These are phyloP conservation scores for Xiphophorus maculatus DNA, from an alignment of 2,113 vertebrate genomes.

Conservation along the genomic window DNA sequence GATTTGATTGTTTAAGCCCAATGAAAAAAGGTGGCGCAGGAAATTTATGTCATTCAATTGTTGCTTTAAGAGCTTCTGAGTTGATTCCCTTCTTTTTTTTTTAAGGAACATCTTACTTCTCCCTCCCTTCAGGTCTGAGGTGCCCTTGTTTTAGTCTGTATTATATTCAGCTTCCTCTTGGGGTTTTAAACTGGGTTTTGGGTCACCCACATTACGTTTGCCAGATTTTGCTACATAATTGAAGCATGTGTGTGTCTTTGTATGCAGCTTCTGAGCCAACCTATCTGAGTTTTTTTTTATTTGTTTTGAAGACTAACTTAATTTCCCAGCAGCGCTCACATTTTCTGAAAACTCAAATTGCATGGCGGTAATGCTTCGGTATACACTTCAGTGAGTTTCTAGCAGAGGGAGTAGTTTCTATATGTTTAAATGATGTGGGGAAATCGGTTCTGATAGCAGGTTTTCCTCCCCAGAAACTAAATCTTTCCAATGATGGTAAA, in stretches of 20 bases:
- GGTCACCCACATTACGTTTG: slow-evolving; percentile 52
- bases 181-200: slow-evolving; percentile 57
- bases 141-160: slow-evolving; percentile 26
- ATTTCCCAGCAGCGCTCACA: slow-evolving; percentile 10
- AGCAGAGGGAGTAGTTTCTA: slow-evolving; percentile 7
- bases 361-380: slow-evolving; percentile 10
- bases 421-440: slow-evolving; percentile 23
- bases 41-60: neutral
- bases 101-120: slow-evolving; percentile 3
- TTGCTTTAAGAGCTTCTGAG: neutral
- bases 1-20: slow-evolving; percentile 27
- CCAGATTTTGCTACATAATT: slow-evolving; percentile 48
- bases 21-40: slow-evolving; percentile 7
- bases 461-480: slow-evolving; percentile 1
- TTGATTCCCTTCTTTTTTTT: neutral
- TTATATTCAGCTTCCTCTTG: slow-evolving; percentile 36
- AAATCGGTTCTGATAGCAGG: slow-evolving; percentile 19
- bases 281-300: neutral
- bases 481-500: slow-evolving; percentile 24
- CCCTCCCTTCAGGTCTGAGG: neutral
- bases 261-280: slow-evolving; percentile 9
- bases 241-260: slow-evolving; percentile 11
- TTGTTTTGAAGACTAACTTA: neutral
- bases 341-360: neutral
- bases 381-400: neutral